Evolutionary conservation across 2,113 vertebrate genomes (phyloP).

Genomic region (Oxyura jamaicensis): DNA sequence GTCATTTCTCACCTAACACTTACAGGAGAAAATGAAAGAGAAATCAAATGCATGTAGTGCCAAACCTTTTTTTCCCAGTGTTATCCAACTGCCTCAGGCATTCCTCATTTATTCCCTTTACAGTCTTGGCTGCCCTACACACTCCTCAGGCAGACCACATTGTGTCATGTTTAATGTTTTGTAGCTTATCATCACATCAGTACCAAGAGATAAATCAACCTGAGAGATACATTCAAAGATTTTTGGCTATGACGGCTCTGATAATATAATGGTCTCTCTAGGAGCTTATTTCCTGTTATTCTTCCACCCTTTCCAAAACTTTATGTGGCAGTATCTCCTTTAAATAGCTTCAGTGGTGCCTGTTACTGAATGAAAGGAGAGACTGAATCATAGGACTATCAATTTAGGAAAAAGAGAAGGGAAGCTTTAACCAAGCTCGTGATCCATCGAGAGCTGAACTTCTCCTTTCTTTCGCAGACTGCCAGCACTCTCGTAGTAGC

Average conservation of each 20-base stretch:
- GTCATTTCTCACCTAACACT: background rate
- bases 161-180: background rate
- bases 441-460: background rate
- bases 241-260: conserved; percentile 53
- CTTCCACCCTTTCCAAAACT: conserved; percentile 52
- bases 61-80: background rate
- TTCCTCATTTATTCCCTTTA: background rate
- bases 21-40: background rate
- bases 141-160: background rate
- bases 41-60: background rate
- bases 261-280: conserved; percentile 28
- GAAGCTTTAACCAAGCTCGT: background rate
- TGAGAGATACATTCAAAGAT: background rate
- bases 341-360: background rate
- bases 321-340: background rate
- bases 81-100: background rate
- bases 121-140: background rate
- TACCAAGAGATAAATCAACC: conserved; percentile 39
- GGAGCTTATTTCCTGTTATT: conserved; percentile 73
- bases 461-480: conserved; percentile 79
- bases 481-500: conserved; percentile 89
- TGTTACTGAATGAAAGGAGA: background rate
- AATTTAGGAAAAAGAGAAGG: background rate
- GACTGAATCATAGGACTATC: background rate
- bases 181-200: conserved; percentile 30